Percentiles rank a stretch among this genome's conserved stretches.
Conservation (phyloP, 2,888 invertebrate species). For the Harpalus rufipes region DNA sequence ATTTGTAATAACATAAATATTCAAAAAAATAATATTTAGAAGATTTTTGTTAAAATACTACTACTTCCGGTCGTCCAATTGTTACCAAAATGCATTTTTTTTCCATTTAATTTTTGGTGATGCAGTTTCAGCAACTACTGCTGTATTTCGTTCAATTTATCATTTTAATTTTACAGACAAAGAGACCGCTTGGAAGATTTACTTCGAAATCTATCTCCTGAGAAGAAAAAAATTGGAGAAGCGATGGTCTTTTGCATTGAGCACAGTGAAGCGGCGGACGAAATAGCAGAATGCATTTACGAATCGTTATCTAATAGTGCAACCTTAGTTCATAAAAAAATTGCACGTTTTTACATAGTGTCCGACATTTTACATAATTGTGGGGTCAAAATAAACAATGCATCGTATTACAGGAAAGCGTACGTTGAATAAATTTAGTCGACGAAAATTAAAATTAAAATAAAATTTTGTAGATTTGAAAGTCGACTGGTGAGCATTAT, state of each 20-base stretch:
- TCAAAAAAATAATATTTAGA: too few relatives aligned
- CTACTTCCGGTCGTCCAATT: too few relatives aligned
- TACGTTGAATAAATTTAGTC: conserved; percentile 77
- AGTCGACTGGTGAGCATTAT: conserved; percentile 88
- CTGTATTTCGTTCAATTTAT: too few relatives aligned
- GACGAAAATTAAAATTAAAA: too few relatives aligned
- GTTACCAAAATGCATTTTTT: too few relatives aligned
- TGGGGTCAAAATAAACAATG: conserved; percentile 96
- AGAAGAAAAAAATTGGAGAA: conserved; percentile 91
- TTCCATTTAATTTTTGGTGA: too few relatives aligned
- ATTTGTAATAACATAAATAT: too few relatives aligned
- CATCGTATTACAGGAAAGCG: conserved; percentile 94
- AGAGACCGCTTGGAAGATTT: conserved; percentile 95
- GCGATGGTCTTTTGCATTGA: conserved; percentile 99
- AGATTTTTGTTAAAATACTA: too few relatives aligned
- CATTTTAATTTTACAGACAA: conserved; percentile 81
- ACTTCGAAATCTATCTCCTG: conserved; percentile 90
- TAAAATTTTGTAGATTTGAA: too few relatives aligned
- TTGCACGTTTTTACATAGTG: conserved; percentile 95
- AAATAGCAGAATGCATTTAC: conserved; percentile 94
- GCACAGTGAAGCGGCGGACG: conserved; percentile 98
- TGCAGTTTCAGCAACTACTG: too few relatives aligned
- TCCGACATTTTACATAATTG: conserved; percentile 99
- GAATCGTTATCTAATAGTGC: conserved; percentile 89
- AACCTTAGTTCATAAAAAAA: conserved; percentile 92